Evolutionary conservation across 1,140 invertebrate genomes (phyloP), one percentile per base, ranked within the genome.

Genomic region (Platyscapa corneri): DNA sequence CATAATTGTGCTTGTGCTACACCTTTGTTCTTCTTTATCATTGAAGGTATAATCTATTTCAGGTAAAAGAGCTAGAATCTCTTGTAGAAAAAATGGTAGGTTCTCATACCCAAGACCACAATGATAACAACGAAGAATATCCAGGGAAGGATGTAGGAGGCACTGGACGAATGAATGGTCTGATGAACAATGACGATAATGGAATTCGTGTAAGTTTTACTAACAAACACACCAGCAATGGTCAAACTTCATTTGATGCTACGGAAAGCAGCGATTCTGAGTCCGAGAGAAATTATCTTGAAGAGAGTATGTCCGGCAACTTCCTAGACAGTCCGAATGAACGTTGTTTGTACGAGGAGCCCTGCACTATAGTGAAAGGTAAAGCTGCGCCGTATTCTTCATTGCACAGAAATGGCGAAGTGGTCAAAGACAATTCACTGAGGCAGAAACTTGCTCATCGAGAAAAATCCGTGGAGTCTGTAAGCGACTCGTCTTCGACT

Each of bases 11-110:
- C 23, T 74, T 46, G 42, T 46, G 12, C 5, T 7, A 7, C 6
- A 34, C 20, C 23, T 74, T 37, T 5, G n/a, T 23, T 23, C 64
- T 32, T 32, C 30, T 14, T 74, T 72, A 7, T 72, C 8, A 74
- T n/a, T 14, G 42, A 74, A 42, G 1, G n/a, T n/a, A 7, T n/a
- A 32, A n/a, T 74, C 70, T n/a, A 14, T 89, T 90, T 1, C 56
- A 94, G 94, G 92, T 94, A 7, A 94, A 94, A 89, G 93, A 94
- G 80, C 88, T 94, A 84, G 90, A 90, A 65, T 91, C 87, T 56
- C 90, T 93, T 70, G 90, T 92, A 18, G 87, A 91, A 85, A 89
- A 90, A 75, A 90, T 91, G 75, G 88, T 92, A 32, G 89, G 87
- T 72, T 89, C 89, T 23, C 87, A 89, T 46, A 64, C 78, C 3